Evolutionary conservation across 2,113 vertebrate genomes (phyloP), one percentile per base, ranked within the genome.

Genomic region (Panthera uncia): DNA sequence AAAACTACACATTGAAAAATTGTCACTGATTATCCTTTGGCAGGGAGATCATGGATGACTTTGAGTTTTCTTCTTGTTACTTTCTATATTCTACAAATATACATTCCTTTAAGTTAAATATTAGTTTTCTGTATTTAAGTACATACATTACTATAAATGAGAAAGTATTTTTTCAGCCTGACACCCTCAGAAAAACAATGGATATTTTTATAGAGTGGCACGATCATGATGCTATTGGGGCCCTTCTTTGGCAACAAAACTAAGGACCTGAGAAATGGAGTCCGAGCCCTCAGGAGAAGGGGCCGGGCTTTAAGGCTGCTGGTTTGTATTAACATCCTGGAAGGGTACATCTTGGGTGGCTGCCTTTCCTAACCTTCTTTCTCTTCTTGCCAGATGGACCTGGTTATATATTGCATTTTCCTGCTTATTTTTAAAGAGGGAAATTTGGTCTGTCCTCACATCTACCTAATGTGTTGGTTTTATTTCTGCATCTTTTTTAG

Each of bases 391-490:
- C 71, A 81, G 48, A 85, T 63, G 45, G n/a, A 66, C n/a, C 38
- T 84, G 71, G 10, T 50, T 81, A 45, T 23, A 48, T 66, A 48
- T 41, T 80, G 68, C 6, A 29, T 91, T 84, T 84, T 91, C 25
- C 31, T 63, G n/a, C 33, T 52, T 92, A 38, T 57, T 93, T 97
- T 94, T 73, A 68, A 61, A 79, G 41, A 84, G 48, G 21, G 16
- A 74, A 31, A 81, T 80, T 93, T 68, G 33, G 0, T 41, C 50
- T 94, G 33, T 31, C 15, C 16, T 90, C 48, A 82, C 3, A 68
- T n/a, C 29, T 79, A 90, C 68, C 36, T 95, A 81, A 73, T 15
- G 27, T 97, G 91, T 97, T 98, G 71, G 94, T 98, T 98, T 98
- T 97, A 81, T 97, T 98, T 98, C 93, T 97, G 86, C 69, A 83